Evolutionary conservation across 2,113 vertebrate genomes (phyloP), one percentile per base, ranked within the genome.

Genomic region (Pseudorasbora parva): DNA sequence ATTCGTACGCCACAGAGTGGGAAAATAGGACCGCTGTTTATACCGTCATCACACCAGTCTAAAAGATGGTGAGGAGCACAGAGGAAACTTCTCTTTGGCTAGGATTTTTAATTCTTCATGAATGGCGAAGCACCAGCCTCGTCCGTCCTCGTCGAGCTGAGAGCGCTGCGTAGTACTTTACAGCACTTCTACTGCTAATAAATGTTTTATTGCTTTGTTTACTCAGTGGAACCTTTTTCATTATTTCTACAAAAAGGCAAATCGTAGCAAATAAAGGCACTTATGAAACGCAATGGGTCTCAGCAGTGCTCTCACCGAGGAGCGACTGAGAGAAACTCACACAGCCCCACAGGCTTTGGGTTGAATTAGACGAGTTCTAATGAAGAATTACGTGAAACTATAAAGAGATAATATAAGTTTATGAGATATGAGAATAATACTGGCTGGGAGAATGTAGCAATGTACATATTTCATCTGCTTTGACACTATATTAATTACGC

Each of bases 141-240:
- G 62, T 21, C 47, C 57, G 2, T 54, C 74, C 57, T 75, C 47
- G 72, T 19, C 23, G 8, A 45, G 45, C 81, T 15, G 57, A 64
- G 64, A 74, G 69, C 23, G 9, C 37, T 1, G n/a, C 87, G 82
- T 56, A 85, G 57, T 41, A 73, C 82, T 87, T 89, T 75, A 85
- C 68, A 85, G 60, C 41, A 79, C 81, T 87, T 89, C 68, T 78
- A 84, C 37, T 27, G 81, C 69, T 89, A 91, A 93, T 92, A 92
- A 91, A 91, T 92, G 73, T 91, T 92, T 93, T 91, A 92, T 91
- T 89, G 91, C 88, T 93, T 91, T 94, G 92, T 94, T 94, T 93
- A 91, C 89, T 91, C 89, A 82, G 81, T 84, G 59, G 72, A 87
- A 84, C 82, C 82, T 83, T 83, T 72, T 82, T 87, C 87, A 89